Evolutionary conservation across 2,888 invertebrate species (phyloP), one percentile per base, ranked within the genome.

Genomic region (Athalia rosae): DNA sequence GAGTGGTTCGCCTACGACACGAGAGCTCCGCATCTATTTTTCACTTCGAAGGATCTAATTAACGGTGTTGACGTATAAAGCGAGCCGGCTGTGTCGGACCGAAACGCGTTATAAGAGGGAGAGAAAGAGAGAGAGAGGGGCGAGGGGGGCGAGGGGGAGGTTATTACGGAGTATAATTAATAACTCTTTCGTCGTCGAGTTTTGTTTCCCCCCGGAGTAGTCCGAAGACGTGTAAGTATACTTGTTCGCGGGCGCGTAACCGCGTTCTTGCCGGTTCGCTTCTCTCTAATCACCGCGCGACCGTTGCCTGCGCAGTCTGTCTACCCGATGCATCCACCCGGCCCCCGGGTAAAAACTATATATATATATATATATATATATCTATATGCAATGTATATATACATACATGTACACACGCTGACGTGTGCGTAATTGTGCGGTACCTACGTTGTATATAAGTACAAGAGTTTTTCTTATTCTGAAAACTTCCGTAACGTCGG

Each of bases 231-330:
- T 76, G 62, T 78, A 53, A 67, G 66, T 67, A 69, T 83, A 80
- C 81, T 79, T 85, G 83, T 85, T 84, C 81, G 81, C 84, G 82
- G 81, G 80, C 84, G 84, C 81, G 80, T 82, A 76, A 80, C 76
- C 80, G 82, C 81, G 83, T 84, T 83, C 82, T 83, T 83, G 77
- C 79, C 77, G 43, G 58, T 15, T 71, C 50, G 58, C 58, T 80
- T 80, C 76, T 69, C 79, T 81, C 84, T 84, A 85, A 85, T 86
- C 84, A 71, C 58, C 71, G 83, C 82, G 80, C 67, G n/a, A n/a
- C n/a, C 71, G 77, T 78, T 79, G 82, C 82, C 78, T 81, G n/a
- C n/a, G n/a, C n/a, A n/a, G n/a, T n/a, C n/a, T n/a, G n/a, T n/a
- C n/a, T n/a, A n/a, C 81, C 74, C 15, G 67, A 28, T 50, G 50